Percentiles rank a stretch among this genome's conserved stretches.
Conservation (phyloP, 2,113 vertebrate genomes). For the Myotis brandtii region DNA sequence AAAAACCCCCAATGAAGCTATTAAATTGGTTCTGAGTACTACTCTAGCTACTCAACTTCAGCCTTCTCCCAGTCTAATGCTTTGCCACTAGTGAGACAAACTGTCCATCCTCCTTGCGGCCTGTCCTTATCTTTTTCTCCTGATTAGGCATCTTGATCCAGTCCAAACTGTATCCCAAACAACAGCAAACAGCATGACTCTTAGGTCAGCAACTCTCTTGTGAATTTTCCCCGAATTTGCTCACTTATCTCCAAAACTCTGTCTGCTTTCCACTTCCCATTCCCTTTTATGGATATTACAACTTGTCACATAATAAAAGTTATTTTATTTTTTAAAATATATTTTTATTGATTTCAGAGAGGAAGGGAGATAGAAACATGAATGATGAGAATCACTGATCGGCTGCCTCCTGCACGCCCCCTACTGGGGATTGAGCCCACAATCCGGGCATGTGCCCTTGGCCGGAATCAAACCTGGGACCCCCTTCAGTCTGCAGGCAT, state of each 20-base stretch:
- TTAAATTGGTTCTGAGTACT: background rate
- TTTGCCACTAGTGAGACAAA: background rate
- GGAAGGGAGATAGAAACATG: too few species aligned
- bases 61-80: background rate
- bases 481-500: too few species aligned
- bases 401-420: too few species aligned
- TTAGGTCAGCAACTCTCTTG: background rate
- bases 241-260: background rate
- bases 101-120: background rate
- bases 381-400: too few species aligned
- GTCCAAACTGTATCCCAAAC: background rate
- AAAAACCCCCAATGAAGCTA: background rate
- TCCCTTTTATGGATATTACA: background rate
- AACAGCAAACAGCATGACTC: background rate
- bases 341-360: too few species aligned
- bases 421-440: too few species aligned
- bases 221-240: conserved; percentile 34
- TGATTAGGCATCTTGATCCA: background rate
- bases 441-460: too few species aligned
- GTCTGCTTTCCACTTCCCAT: background rate
- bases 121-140: background rate
- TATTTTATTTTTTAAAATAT: too few species aligned
- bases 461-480: too few species aligned
- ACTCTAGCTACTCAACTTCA: background rate
- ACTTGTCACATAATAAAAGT: background rate